Evolutionary conservation across 2,797 vertebrate species (phyloP).

Genomic region (Pogonophryne albipinna): DNA sequence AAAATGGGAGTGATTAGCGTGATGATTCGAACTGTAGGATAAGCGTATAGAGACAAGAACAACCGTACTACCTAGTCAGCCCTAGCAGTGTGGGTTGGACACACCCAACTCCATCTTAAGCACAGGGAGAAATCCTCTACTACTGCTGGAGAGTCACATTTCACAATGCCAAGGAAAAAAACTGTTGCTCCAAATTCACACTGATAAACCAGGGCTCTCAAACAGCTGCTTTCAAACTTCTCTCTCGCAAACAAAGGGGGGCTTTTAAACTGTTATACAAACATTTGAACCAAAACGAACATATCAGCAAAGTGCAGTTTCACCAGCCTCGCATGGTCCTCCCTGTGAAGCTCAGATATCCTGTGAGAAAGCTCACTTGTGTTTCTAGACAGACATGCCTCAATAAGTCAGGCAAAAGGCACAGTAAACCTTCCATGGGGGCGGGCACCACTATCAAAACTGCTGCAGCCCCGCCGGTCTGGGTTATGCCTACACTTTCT

Average conservation of each 20-base stretch:
- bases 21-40: conserved; percentile 59
- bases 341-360: conserved; percentile 69
- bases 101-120: conserved; percentile 60
- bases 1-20: conserved; percentile 63
- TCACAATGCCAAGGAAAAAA: conserved; percentile 73
- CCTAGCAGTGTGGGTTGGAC: conserved; percentile 56
- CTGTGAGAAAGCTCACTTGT: conserved; percentile 78
- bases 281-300: conserved; percentile 75
- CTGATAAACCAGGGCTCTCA: conserved; percentile 43
- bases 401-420: conserved; percentile 82
- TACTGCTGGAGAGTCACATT: conserved; percentile 62
- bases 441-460: conserved; percentile 78
- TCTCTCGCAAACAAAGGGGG: conserved; percentile 51
- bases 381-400: conserved; percentile 79
- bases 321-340: conserved; percentile 68
- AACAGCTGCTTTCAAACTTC: conserved; percentile 88
- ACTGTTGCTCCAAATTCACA: conserved; percentile 61
- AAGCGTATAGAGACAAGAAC: conserved; percentile 43
- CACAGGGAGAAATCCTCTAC: conserved; percentile 67
- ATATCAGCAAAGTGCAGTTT: conserved; percentile 78
- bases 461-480: conserved; percentile 67
- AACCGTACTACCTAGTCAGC: conserved; percentile 61
- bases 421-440: conserved; percentile 75
- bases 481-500: conserved; percentile 69
- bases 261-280: conserved; percentile 69